Base-by-base conservation (phyloP, 2,888 invertebrate genomes). In the Scaptomyza cyrtandrae region DNA sequence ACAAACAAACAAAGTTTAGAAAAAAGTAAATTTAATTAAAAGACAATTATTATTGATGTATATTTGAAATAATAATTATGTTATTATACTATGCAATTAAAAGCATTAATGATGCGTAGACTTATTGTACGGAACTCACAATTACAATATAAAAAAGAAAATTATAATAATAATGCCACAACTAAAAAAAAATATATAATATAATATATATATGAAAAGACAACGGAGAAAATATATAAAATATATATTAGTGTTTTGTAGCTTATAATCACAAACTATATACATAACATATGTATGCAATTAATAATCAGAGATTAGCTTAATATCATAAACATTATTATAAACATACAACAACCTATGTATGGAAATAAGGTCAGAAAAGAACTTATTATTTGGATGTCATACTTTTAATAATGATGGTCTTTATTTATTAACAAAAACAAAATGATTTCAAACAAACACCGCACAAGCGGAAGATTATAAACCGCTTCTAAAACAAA, bases 381-480 rank as follows among this genome's bases (percentile, higher is more conserved):
- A 31, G 59, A 24, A 24, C 24, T 69, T 71, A 86, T 83, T 29
- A 77, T 80, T 86, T 41, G 16, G 5, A 76, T 27, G 27, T 49
- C 29, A 66, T 76, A 48, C 66, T 78, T 85, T n/a, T n/a, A n/a
- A n/a, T 85, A 81, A 78, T 88, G 88, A 85, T 85, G 85, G 88
- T 86, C 81, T 86, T 84, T 86, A 86, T 81, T 70, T 70, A 86
- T 70, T 70, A 86, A 19, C 19, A 19, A 19, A 61, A 45, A 53
- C 14, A 35, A n/a, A 50, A 59, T 24, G 3, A 24, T 24, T 24
- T 24, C 5, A 3, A 24, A 3, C 5, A 5, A 1, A 2, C 1
- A 24, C 3, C 24, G 3, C 24, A 24, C 43, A 75, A 39, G 75
- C 58, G 58, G 63, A 49, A 59, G 55, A 44, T 37, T 52, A 59